Conservation (phyloP, 2,113 vertebrate species). For the Mormyrus iriodes region DNA sequence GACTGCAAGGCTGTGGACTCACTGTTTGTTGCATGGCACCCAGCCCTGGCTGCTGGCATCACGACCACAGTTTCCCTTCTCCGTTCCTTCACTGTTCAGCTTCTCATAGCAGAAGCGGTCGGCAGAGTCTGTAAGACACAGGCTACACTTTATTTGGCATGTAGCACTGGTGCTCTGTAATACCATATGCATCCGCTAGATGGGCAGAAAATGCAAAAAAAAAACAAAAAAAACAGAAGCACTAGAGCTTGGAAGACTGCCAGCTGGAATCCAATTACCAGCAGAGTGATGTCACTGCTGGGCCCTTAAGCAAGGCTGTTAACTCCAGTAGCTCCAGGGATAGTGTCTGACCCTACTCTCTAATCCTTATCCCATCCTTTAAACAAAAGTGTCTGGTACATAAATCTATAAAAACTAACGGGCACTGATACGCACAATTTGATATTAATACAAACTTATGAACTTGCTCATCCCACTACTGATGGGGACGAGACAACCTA, state of each 20-base stretch:
- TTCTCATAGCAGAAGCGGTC: slow-evolving; percentile 95
- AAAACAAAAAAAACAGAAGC: not conserved
- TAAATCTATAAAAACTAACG: not conserved
- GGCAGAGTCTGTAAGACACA: slow-evolving; percentile 66
- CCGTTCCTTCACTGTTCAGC: slow-evolving; percentile 87
- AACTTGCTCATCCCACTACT: too few species aligned
- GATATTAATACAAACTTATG: too few species aligned
- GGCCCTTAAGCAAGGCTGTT: not conserved
- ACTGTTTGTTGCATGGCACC: slow-evolving; percentile 94
- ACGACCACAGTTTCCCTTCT: slow-evolving; percentile 88
- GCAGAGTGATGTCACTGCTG: not conserved
- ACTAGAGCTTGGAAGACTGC: not conserved
- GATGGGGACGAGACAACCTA: not conserved
- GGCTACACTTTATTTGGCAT: not conserved
- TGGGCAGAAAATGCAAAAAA: slow-evolving; percentile 2
- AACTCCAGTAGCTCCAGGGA: not conserved
- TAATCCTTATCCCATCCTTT: too few species aligned
- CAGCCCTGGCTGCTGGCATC: slow-evolving; percentile 70
- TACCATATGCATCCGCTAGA: not conserved
- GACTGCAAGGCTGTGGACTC: slow-evolving; percentile 47
- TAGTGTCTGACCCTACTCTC: not conserved
- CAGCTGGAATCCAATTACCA: not conserved
- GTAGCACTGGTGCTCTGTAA: not conserved
- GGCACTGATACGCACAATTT: too few species aligned
- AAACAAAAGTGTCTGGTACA: not conserved